phyloP scores from a whole-genome alignment of 2,113 vertebrate genomes.

The Mola mola region DNA sequence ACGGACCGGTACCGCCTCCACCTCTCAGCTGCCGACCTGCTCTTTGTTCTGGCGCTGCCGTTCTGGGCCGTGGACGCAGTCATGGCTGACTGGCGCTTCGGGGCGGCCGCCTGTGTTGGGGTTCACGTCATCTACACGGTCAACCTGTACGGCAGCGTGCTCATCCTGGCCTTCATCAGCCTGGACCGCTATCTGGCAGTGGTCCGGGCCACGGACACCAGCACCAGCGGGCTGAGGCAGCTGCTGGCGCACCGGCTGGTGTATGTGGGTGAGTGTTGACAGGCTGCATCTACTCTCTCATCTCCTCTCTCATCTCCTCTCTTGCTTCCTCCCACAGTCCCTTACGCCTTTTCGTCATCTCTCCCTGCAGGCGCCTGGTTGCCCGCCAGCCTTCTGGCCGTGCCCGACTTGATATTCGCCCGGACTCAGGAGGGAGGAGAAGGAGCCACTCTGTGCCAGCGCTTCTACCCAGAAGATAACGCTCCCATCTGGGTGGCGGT shows the following conservation, averaged over 20 bases:
- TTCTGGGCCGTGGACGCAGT: constrained; percentile 96
- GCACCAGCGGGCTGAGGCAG: constrained; percentile 89
- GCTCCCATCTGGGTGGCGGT: constrained; percentile 84
- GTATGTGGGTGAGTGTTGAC: constrained; percentile 87
- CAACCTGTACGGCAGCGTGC: constrained; percentile 96
- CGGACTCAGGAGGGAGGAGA: constrained; percentile 75
- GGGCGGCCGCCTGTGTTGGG: constrained; percentile 86
- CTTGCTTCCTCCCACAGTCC: background rate
- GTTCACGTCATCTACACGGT: constrained; percentile 96
- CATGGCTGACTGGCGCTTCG: constrained; percentile 89
- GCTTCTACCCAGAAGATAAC: constrained; percentile 84
- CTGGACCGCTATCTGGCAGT: constrained; percentile 97
- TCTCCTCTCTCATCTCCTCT: background rate
- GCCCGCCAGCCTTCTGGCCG: constrained; percentile 89
- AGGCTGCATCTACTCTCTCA: background rate
- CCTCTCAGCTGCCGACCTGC: constrained; percentile 95
- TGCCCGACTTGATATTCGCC: constrained; percentile 93
- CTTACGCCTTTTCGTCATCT: background rate
- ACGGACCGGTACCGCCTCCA: constrained; percentile 96
- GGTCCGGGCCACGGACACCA: constrained; percentile 94
- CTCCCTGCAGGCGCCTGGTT: constrained; percentile 68
- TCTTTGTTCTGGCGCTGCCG: constrained; percentile 94
- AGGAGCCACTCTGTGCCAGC: constrained; percentile 84
- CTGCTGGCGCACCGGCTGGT: constrained; percentile 91
- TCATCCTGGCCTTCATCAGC: constrained; percentile 98